Evolutionary conservation across 2,113 vertebrate species (phyloP).

Genomic region (Myotis yumanensis): DNA sequence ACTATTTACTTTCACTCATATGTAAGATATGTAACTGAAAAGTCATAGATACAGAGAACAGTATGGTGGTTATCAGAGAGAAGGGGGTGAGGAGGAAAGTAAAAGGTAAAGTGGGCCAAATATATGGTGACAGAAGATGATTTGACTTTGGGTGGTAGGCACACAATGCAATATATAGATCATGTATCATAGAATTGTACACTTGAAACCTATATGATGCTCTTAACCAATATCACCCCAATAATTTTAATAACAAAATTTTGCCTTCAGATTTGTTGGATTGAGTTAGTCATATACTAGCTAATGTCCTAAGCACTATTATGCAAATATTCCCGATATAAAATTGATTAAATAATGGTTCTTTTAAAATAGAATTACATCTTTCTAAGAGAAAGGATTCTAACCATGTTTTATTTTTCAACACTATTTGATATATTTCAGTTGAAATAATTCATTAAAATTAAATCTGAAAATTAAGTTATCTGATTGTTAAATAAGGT

Average conservation of each 20-base stretch:
- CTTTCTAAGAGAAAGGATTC: conserved; percentile 6
- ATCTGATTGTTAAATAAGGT: background rate
- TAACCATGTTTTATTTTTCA: conserved; percentile 33
- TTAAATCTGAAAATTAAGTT: conserved; percentile 55
- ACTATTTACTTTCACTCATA: background rate
- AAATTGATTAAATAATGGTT: conserved; percentile 36
- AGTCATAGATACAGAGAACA: background rate
- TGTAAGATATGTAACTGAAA: background rate
- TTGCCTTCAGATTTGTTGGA: conserved; percentile 11
- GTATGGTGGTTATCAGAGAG: background rate
- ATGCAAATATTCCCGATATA: conserved; percentile 40
- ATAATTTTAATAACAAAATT: background rate
- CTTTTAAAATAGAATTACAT: conserved; percentile 33
- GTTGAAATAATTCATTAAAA: conserved; percentile 34
- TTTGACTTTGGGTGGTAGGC: background rate
- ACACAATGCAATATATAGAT: no score
- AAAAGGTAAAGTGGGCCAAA: background rate
- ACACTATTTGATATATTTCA: conserved; percentile 46
- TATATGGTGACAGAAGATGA: background rate
- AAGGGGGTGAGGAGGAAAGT: background rate
- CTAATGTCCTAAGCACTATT: conserved; percentile 2
- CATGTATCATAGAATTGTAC: background rate
- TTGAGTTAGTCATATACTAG: background rate
- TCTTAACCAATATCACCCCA: background rate
- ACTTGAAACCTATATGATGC: background rate